Evolutionary conservation across 2,888 invertebrate species (phyloP).

Genomic region (Lottia gigantea): DNA sequence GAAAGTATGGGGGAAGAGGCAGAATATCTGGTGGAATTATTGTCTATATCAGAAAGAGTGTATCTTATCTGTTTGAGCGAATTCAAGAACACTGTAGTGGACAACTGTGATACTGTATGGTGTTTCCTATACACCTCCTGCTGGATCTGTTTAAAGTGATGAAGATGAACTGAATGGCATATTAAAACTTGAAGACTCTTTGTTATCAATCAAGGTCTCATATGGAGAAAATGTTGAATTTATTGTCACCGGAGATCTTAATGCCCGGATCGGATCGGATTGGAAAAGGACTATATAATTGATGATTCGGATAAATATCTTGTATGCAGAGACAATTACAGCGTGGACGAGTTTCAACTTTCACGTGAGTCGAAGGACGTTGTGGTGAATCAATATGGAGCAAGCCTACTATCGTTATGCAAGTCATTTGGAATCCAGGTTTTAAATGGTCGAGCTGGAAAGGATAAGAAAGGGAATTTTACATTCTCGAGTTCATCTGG

Average conservation of each 20-base stretch:
- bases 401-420: background rate
- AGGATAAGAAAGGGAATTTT: background rate
- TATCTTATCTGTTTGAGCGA: background rate
- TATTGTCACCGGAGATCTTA: background rate
- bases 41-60: background rate
- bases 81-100: background rate
- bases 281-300: background rate
- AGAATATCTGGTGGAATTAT: conserved; percentile 5
- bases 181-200: background rate
- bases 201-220: background rate
- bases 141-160: background rate
- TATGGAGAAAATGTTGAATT: background rate
- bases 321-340: background rate
- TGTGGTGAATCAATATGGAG: conserved; percentile 1
- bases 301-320: background rate
- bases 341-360: background rate
- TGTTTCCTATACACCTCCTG: conserved; percentile 1
- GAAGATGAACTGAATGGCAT: conserved; percentile 1
- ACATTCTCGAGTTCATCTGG: background rate
- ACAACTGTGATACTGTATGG: background rate
- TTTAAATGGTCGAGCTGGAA: background rate
- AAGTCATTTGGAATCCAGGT: background rate
- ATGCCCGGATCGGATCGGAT: background rate
- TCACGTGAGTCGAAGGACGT: background rate
- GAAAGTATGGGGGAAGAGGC: background rate